phyloP scores from a whole-genome alignment of 2,113 vertebrate species.

The Petrocephalus zakoni region DNA sequence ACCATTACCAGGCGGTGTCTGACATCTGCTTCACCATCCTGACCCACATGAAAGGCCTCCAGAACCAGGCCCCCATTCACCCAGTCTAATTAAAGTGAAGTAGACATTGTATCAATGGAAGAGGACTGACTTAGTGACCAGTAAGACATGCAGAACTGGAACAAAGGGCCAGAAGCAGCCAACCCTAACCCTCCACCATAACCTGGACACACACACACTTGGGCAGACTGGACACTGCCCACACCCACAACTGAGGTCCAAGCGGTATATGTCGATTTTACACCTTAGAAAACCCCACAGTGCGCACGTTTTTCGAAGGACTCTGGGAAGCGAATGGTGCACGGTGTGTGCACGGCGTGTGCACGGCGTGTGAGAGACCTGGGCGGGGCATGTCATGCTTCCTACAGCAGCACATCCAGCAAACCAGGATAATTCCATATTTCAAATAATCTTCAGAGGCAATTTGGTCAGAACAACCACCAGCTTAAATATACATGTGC shows the following conservation, averaged over 20 bases:
- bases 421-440: neutral
- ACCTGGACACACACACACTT: neutral
- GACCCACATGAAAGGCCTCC: neutral
- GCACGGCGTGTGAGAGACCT: neutral
- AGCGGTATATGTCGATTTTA: neutral
- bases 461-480: neutral
- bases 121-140: neutral
- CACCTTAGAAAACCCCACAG: neutral
- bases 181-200: slow-evolving; percentile 5
- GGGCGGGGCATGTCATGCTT: neutral
- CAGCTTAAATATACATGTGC: neutral
- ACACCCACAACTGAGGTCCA: neutral
- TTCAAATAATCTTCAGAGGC: neutral
- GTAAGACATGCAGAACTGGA: slow-evolving; percentile 3
- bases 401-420: neutral
- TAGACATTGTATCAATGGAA: neutral
- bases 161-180: neutral
- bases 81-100: neutral
- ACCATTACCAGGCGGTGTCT: neutral
- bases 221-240: neutral
- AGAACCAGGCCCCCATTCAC: neutral
- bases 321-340: neutral
- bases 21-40: neutral
- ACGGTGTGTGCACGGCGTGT: neutral
- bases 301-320: neutral